A percentile compares a stretch with the other conserved stretches of the same genome.
These are phyloP conservation scores for Asbolus verrucosus DNA, from an alignment of 1,140 invertebrate species.

Conservation along the genomic window DNA sequence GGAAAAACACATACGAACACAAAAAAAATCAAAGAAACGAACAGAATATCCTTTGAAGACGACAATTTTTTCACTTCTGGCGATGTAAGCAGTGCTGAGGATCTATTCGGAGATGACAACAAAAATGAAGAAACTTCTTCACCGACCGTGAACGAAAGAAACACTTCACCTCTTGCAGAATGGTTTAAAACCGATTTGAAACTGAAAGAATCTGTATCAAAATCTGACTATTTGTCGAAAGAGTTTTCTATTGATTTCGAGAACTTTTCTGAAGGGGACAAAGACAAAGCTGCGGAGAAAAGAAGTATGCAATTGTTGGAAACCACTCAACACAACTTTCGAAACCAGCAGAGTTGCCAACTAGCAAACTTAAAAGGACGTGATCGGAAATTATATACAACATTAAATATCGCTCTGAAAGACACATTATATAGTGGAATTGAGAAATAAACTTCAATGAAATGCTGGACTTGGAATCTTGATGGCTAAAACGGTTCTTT, in stretches of 20 bases:
- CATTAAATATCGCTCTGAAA: slow-evolving; percentile 4
- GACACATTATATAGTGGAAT: slow-evolving; percentile 2
- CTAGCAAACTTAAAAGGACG: background rate
- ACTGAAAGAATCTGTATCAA: slow-evolving; percentile 50
- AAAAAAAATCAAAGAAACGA: too few species aligned
- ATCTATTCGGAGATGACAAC: too few species aligned
- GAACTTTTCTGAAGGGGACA: background rate
- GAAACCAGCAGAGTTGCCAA: background rate
- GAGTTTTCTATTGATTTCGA: slow-evolving; percentile 9
- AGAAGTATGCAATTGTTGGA: background rate
- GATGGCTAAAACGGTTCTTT: too few species aligned
- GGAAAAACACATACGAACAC: too few species aligned
- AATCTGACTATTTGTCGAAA: slow-evolving; percentile 49
- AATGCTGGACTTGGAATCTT: too few species aligned
- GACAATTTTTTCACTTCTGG: too few species aligned
- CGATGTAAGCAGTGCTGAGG: too few species aligned
- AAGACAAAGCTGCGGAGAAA: background rate
- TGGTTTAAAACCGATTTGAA: slow-evolving; percentile 33
- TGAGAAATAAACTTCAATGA: slow-evolving; percentile 33
- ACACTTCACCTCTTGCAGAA: slow-evolving; percentile 6
- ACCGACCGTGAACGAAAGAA: too few species aligned
- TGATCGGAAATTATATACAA: slow-evolving; percentile 19
- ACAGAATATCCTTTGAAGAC: too few species aligned
- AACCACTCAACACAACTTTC: background rate
- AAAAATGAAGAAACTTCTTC: too few species aligned